Conservation (phyloP, 2,888 invertebrate genomes). For the Barypeithes pellucidus region DNA sequence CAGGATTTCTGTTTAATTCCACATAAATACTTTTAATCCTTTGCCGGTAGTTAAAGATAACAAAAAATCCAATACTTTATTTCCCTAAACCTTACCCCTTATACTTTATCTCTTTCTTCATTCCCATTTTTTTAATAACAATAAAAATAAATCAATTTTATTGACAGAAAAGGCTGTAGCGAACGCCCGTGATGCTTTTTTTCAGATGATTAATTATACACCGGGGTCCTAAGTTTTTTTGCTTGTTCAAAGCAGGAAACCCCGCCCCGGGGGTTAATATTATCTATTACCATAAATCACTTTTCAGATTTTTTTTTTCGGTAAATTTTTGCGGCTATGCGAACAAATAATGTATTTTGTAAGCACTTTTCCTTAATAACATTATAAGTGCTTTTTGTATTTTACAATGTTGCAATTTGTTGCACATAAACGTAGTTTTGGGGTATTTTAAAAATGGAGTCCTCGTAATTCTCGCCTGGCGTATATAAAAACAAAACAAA, state of each 20-base stretch:
- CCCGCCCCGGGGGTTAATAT: constrained; percentile 34
- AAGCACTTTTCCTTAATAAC: neutral
- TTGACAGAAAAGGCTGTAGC: constrained; percentile 34
- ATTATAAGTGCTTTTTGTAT: neutral
- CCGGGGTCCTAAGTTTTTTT: constrained; percentile 33
- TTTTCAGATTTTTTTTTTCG: constrained; percentile 13
- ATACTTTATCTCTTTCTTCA: constrained; percentile 11
- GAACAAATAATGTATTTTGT: constrained; percentile 5
- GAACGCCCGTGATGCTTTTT: constrained; percentile 17
- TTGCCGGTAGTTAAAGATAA: too few species aligned
- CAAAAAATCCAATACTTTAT: neutral
- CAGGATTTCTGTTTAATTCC: too few species aligned
- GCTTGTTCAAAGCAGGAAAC: constrained; percentile 35
- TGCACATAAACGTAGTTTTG: too few species aligned
- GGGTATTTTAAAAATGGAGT: too few species aligned
- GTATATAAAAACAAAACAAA: too few species aligned
- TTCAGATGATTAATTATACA: constrained; percentile 37
- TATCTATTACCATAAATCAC: constrained; percentile 44
- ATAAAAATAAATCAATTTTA: constrained; percentile 43
- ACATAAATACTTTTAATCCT: too few species aligned
- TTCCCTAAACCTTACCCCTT: constrained; percentile 2
- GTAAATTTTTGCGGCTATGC: constrained; percentile 4
- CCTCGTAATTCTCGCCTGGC: too few species aligned
- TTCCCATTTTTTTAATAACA: constrained; percentile 21
- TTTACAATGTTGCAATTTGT: too few species aligned